Percentiles rank a stretch among this genome's conserved stretches.
Evolutionary conservation across 1,140 invertebrate species (phyloP).

Genomic region (Dendrolimus punctatus): DNA sequence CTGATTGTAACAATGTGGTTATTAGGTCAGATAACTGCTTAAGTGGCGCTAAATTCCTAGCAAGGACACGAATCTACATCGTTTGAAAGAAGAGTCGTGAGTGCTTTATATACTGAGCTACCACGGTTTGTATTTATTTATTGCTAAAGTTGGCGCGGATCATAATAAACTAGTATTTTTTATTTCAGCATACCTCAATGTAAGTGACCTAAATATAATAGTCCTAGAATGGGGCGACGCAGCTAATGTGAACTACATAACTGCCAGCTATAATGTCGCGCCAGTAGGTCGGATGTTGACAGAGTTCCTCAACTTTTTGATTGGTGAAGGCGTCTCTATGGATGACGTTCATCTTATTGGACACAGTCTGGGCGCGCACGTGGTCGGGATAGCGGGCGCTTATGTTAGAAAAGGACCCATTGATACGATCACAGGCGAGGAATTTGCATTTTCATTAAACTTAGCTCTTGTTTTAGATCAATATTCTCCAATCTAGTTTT

Average conservation of each 20-base stretch:
- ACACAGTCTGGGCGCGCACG: conserved; percentile 80
- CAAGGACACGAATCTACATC: too few species aligned
- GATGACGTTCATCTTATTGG: conserved; percentile 76
- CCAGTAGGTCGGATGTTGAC: conserved; percentile 58
- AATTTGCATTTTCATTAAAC: neutral
- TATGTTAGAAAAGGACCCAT: conserved; percentile 67
- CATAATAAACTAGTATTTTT: conserved; percentile 10
- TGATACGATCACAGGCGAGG: conserved; percentile 72
- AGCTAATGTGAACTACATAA: conserved; percentile 65
- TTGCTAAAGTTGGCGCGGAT: neutral
- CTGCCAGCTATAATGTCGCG: conserved; percentile 64
- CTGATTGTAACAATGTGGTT: too few species aligned
- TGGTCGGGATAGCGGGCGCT: conserved; percentile 75
- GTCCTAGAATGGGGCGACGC: conserved; percentile 69
- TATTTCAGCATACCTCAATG: conserved; percentile 62
- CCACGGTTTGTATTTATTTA: too few species aligned
- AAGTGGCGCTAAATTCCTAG: too few species aligned
- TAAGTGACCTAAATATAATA: conserved; percentile 68
- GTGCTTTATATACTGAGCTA: too few species aligned
- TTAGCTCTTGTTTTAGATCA: too few species aligned
- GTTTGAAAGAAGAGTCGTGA: too few species aligned
- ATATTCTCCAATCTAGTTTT: neutral
- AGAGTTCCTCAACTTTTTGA: conserved; percentile 63
- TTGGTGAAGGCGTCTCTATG: conserved; percentile 66
- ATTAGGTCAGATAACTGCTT: too few species aligned